Base-by-base conservation (phyloP, 2,888 invertebrate species). In the Caradrina clavipalpis region DNA sequence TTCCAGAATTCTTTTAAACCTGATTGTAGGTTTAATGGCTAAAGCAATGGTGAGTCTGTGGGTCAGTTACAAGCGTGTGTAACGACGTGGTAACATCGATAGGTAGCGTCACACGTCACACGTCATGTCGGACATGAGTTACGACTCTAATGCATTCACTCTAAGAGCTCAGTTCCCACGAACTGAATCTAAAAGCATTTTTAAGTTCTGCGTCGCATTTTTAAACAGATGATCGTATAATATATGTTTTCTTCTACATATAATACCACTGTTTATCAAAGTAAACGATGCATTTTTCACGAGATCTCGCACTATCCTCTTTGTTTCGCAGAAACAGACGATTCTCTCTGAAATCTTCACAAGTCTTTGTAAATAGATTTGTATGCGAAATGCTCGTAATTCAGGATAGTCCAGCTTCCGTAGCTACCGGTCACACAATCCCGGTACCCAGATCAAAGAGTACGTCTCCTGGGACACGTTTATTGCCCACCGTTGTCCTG, bases 401-500 rank as follows among this genome's bases (percentile, higher is more conserved):
- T 63, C 71, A 17, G 53, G 53, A n/a, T 19, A n/a, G 56, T 26
- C 50, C 39, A 11, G 60, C 45, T 69, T 50, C 35, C 8, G 53
- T 31, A 17, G 39, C 39, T 49, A 49, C 54, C 58, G 57, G 61
- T 47, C 50, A 66, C 31, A 62, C 53, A 50, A 59, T 47, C 31
- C 54, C 55, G 42, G 31, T 55, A 53, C 65, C 80, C 76, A 51
- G 62, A 63, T 65, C 83, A 64, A 67, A 70, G 57, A 64, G 68
- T 57, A 66, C 22, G 54, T 65, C 73, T 65, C 49, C 22, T 10
- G 60, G 61, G 73, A 62, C 61, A 81, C 68, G 63, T 71, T 76
- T 80, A 80, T 77, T 81, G 80, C 68, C 49, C 66, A 50, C 57
- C 62, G 72, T 77, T 71, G 67, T 68, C 39, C 51, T 63, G 68